Evolutionary conservation across 2,113 vertebrate species (phyloP).

Genomic region (Danio rerio): GRCz12tu NC_133177.1:52089501-52090000

Average conservation of each 20-base stretch:
- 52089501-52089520: neutral
- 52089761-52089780: neutral
- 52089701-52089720: neutral
- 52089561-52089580: slow-evolving; percentile 8
- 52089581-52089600: neutral
- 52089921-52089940: slow-evolving; percentile 16
- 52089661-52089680: slow-evolving; percentile 29
- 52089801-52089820: neutral
- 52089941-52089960: slow-evolving; percentile 7
- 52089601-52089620: slow-evolving; percentile 8
- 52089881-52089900: neutral
- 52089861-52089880: neutral
- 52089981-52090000: neutral
- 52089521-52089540: slow-evolving; percentile 6
- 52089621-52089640: slow-evolving; percentile 20
- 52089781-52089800: neutral
- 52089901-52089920: slow-evolving; percentile 25
- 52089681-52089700: slow-evolving; percentile 28
- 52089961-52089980: slow-evolving; percentile 11
- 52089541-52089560: neutral
- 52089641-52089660: slow-evolving; percentile 33
- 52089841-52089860: neutral
- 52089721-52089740: neutral
- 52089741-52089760: neutral
- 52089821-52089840: neutral